Percentiles rank a stretch among this genome's conserved stretches.
Conservation (phyloP, 1,140 invertebrate genomes). For the Drosophila varians region DNA sequence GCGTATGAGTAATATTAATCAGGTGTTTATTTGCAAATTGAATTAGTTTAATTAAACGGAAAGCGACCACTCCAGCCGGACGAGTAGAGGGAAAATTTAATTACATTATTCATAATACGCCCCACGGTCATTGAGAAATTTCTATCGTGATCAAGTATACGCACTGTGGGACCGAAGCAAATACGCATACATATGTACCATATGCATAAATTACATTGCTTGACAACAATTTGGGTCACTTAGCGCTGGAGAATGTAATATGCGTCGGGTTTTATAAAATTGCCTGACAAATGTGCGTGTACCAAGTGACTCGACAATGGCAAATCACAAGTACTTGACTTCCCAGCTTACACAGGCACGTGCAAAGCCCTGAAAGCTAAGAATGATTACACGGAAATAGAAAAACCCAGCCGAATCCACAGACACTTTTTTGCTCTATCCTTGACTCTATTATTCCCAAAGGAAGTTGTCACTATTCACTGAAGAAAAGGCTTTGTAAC, state of each 20-base stretch:
- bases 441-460: not conserved
- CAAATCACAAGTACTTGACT: slow-evolving; percentile 56
- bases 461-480: slow-evolving; percentile 15
- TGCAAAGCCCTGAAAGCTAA: slow-evolving; percentile 15
- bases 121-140: slow-evolving; percentile 15
- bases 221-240: slow-evolving; percentile 71
- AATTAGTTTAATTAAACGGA: slow-evolving; percentile 79
- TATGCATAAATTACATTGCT: slow-evolving; percentile 44
- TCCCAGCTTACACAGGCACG: slow-evolving; percentile 37
- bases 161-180: slow-evolving; percentile 40
- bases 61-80: slow-evolving; percentile 29
- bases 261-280: slow-evolving; percentile 63
- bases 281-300: slow-evolving; percentile 58
- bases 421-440: slow-evolving; percentile 1
- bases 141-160: slow-evolving; percentile 53
- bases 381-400: slow-evolving; percentile 55
- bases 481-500: slow-evolving; percentile 11
- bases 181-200: too few relatives aligned
- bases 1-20: slow-evolving; percentile 44
- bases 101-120: slow-evolving; percentile 70
- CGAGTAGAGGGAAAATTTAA: slow-evolving; percentile 56
- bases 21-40: slow-evolving; percentile 64
- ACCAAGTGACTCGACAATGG: slow-evolving; percentile 52
- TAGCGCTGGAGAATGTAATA: slow-evolving; percentile 70
- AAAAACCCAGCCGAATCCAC: slow-evolving; percentile 3